Evolutionary conservation across 2,888 invertebrate genomes (phyloP).

Genomic region (Amblyjoppa proteus): DNA sequence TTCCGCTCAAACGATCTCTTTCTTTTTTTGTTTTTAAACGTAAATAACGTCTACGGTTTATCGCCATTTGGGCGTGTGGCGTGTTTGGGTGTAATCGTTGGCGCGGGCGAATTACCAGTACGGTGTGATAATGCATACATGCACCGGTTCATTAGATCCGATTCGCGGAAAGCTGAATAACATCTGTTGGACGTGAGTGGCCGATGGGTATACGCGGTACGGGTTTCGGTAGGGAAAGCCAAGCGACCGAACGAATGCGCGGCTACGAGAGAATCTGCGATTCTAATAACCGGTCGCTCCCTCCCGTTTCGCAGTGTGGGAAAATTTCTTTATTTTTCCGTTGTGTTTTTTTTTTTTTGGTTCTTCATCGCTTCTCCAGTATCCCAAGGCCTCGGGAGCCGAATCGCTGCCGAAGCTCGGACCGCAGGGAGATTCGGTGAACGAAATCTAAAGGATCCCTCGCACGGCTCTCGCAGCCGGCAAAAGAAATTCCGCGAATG

Average conservation of each 20-base stretch:
- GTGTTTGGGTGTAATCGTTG: constrained; percentile 15
- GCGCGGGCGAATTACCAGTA: background rate
- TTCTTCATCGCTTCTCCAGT: background rate
- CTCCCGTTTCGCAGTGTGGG: constrained; percentile 26
- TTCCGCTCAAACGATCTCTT: background rate
- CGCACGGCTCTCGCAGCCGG: background rate
- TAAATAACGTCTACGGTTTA: background rate
- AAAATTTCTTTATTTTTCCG: constrained; percentile 16
- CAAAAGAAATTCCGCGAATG: background rate
- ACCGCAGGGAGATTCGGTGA: background rate
- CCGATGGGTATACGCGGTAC: background rate
- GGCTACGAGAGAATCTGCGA: constrained; percentile 1
- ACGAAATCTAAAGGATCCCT: background rate
- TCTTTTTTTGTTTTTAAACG: background rate
- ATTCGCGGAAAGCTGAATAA: constrained; percentile 27
- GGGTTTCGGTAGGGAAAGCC: background rate
- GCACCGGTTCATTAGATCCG: constrained; percentile 39
- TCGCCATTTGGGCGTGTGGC: background rate
- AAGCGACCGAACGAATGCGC: constrained; percentile 17
- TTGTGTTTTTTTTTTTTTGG: no score
- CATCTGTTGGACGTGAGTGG: constrained; percentile 38
- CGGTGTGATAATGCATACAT: constrained; percentile 29
- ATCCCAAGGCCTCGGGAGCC: background rate
- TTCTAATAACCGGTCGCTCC: constrained; percentile 56
- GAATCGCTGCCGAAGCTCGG: background rate